These are phyloP conservation scores for Argopecten irradians DNA, from an alignment of 1,140 invertebrate genomes.

Conservation along the genomic window DNA sequence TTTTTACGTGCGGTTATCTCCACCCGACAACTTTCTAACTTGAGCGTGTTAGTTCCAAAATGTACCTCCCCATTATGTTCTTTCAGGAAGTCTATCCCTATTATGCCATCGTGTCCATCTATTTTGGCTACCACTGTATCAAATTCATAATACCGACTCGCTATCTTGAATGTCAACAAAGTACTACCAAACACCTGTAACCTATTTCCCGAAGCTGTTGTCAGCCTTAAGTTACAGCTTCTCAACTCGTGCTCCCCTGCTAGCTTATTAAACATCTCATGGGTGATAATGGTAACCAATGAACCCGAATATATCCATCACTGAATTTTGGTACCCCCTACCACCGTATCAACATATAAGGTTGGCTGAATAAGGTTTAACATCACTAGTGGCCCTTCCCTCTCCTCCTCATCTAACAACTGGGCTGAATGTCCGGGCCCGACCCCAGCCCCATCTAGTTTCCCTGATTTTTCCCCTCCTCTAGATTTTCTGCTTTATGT, in stretches of 20 bases:
- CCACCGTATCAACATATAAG: neutral
- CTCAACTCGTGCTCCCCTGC: neutral
- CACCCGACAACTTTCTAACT: neutral
- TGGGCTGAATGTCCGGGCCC: conserved; percentile 12
- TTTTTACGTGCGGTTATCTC: neutral
- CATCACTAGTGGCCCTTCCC: conserved; percentile 1
- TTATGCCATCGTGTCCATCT: neutral
- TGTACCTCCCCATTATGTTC: neutral
- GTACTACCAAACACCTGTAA: neutral
- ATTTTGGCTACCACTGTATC: neutral
- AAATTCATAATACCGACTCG: neutral
- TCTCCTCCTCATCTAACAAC: neutral
- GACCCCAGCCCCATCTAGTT: conserved; percentile 19
- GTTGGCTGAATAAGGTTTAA: neutral
- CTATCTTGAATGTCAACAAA: neutral
- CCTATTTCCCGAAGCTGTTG: neutral
- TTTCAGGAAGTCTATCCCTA: neutral
- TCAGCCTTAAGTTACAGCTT: neutral
- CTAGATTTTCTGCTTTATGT: neutral
- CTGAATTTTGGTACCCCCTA: neutral
- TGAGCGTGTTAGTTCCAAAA: neutral
- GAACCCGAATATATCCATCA: conserved; percentile 30
- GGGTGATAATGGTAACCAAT: neutral
- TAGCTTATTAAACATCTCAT: neutral
- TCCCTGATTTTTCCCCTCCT: neutral